Evolutionary conservation across 2,797 vertebrate species (phyloP).

Genomic region (Enteromius argenteus): DNA sequence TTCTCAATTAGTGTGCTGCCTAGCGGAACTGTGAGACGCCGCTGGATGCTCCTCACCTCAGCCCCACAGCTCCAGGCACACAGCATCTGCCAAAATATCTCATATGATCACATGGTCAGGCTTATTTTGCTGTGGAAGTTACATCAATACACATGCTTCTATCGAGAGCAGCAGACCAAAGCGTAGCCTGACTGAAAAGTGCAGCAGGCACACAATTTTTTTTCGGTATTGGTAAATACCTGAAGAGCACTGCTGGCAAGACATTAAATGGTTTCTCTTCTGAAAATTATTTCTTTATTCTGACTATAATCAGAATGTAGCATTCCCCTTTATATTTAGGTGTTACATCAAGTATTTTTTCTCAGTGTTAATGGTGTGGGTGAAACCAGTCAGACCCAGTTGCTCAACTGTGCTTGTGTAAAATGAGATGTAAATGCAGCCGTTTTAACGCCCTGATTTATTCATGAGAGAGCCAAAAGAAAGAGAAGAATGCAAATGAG

Average conservation of each 20-base stretch:
- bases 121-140: slow-evolving; percentile 58
- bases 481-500: slow-evolving; percentile 73
- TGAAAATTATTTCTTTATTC: slow-evolving; percentile 10
- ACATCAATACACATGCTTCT: slow-evolving; percentile 63
- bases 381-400: slow-evolving; percentile 59
- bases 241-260: not conserved
- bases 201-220: slow-evolving; percentile 33
- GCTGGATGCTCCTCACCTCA: slow-evolving; percentile 60
- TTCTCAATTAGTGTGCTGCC: slow-evolving; percentile 90
- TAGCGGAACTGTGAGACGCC: slow-evolving; percentile 81
- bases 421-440: slow-evolving; percentile 77
- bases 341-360: slow-evolving; percentile 19
- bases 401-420: slow-evolving; percentile 64
- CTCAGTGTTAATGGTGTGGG: slow-evolving; percentile 52
- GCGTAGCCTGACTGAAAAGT: slow-evolving; percentile 48
- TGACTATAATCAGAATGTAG: not conserved
- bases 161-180: slow-evolving; percentile 53
- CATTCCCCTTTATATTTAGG: not conserved
- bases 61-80: slow-evolving; percentile 52
- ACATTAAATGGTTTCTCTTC: not conserved
- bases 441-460: slow-evolving; percentile 74
- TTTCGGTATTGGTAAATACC: slow-evolving; percentile 22
- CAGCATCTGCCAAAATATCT: slow-evolving; percentile 62
- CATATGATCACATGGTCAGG: slow-evolving; percentile 61
- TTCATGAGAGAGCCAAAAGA: slow-evolving; percentile 74